A percentile compares a stretch with the other conserved stretches of the same genome.
These are phyloP conservation scores for Solenopsis invicta DNA, from an alignment of 1,140 invertebrate species.

Conservation along the genomic window DNA sequence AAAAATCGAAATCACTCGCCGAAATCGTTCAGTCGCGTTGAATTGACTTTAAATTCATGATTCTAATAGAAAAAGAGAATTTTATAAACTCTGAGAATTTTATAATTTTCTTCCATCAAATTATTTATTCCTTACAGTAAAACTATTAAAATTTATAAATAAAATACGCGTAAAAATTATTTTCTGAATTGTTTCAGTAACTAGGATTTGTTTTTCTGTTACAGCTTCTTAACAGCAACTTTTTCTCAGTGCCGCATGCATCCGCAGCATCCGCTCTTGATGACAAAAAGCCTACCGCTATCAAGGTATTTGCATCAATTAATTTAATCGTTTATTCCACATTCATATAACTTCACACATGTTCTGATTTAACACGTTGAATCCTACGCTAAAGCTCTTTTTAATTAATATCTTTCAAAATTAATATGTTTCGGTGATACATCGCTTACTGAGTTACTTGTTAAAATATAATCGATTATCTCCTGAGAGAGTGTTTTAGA, in stretches of 20 bases:
- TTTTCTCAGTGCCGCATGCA: too few relatives aligned
- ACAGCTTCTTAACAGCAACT: constrained; percentile 6
- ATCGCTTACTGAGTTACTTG: background rate
- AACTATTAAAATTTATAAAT: background rate
- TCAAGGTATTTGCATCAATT: constrained; percentile 24
- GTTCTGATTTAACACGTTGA: background rate
- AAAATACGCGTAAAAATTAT: background rate
- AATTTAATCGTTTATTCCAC: background rate
- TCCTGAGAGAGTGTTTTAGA: background rate
- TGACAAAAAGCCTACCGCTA: background rate
- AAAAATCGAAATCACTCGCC: too few relatives aligned
- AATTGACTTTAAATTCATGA: background rate
- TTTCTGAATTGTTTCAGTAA: background rate
- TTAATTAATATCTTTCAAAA: background rate
- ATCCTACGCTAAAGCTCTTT: background rate
- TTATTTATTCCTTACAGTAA: background rate
- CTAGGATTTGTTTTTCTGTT: background rate
- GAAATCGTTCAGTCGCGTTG: background rate
- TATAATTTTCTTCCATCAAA: background rate
- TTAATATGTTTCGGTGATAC: background rate
- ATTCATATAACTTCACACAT: background rate
- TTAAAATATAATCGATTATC: constrained; percentile 7
- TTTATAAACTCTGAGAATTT: background rate
- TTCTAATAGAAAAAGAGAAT: background rate
- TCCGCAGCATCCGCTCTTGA: background rate